These are phyloP conservation scores for Cavia porcellus DNA, from an alignment of 2,113 vertebrate genomes.

Conservation along the genomic window DNA sequence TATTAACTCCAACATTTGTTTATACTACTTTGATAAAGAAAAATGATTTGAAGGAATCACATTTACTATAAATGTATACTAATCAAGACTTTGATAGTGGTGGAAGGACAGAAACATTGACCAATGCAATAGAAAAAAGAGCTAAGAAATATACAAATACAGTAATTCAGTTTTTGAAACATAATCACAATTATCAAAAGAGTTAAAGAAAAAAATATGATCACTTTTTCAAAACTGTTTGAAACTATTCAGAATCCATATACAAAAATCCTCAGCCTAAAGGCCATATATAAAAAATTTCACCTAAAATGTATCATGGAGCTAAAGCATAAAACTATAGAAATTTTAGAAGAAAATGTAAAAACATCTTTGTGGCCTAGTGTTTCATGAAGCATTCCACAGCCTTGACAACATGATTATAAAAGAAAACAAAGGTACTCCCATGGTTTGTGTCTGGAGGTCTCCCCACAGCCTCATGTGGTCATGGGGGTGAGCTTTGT, in stretches of 20 bases:
- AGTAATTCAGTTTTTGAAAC: not conserved
- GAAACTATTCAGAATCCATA: not conserved
- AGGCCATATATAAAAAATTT: not conserved
- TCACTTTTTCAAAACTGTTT: not conserved
- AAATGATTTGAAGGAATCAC: not conserved
- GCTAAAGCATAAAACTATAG: constrained; percentile 1
- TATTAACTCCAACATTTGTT: constrained; percentile 24
- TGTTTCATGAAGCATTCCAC: not conserved
- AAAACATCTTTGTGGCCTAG: not conserved
- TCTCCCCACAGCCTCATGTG: not conserved
- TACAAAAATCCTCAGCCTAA: not conserved
- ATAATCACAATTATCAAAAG: not conserved
- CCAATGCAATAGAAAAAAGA: not conserved
- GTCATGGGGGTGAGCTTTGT: not conserved
- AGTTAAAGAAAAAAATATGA: not conserved
- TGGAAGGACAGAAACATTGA: not conserved
- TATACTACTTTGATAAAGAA: not conserved
- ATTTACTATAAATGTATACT: not conserved
- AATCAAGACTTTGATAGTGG: not conserved
- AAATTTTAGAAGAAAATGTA: not conserved
- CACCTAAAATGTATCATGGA: not conserved
- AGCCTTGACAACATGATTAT: not conserved
- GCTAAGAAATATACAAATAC: not conserved
- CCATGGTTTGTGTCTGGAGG: not conserved
- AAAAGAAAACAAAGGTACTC: not conserved